Evolutionary conservation across 2,797 vertebrate species (phyloP).

Genomic region (Liasis olivaceus): DNA sequence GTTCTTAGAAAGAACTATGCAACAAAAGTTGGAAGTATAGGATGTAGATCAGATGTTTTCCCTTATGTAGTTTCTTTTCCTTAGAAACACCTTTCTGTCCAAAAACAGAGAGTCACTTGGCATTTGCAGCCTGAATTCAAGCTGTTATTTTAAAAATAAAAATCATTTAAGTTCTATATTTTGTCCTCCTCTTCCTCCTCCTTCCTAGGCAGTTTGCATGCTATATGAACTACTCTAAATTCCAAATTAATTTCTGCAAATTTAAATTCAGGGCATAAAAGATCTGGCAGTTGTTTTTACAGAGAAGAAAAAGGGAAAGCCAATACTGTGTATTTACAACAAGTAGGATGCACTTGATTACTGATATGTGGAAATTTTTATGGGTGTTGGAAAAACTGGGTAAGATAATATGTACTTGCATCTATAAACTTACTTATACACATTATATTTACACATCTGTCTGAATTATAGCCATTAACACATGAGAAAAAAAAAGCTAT

Average conservation of each 20-base stretch:
- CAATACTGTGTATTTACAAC: neutral
- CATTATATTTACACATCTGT: neutral
- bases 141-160: neutral
- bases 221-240: neutral
- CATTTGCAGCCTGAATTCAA: slow-evolving; percentile 19
- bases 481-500: neutral
- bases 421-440: neutral
- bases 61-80: slow-evolving; percentile 23
- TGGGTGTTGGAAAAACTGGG: neutral
- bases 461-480: neutral
- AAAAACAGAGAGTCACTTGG: neutral
- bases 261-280: neutral
- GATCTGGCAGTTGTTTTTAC: neutral
- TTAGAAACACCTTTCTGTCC: slow-evolving; percentile 16
- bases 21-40: slow-evolving; percentile 44
- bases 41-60: slow-evolving; percentile 46
- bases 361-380: neutral
- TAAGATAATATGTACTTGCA: neutral
- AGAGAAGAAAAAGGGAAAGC: neutral
- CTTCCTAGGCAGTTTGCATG: slow-evolving; percentile 5
- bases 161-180: neutral
- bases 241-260: slow-evolving; percentile 24
- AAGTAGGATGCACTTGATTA: neutral
- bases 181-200: neutral
- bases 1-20: slow-evolving; percentile 43